phyloP scores from a whole-genome alignment of 2,113 vertebrate species.

The Labeo rohita region DNA sequence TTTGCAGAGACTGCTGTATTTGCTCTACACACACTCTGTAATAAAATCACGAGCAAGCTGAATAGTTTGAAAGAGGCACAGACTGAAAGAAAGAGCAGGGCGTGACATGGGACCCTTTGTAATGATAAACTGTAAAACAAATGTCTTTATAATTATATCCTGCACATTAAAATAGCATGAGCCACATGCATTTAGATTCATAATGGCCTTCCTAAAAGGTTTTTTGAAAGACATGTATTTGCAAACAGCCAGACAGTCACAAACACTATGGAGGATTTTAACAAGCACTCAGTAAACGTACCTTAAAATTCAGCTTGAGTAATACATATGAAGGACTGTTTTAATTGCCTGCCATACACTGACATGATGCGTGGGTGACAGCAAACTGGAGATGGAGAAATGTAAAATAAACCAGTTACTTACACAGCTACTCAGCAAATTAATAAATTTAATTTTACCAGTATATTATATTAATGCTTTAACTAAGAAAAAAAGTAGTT shows the following conservation, averaged over 20 bases:
- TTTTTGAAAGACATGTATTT: background rate
- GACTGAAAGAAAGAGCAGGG: background rate
- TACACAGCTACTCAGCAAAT: background rate
- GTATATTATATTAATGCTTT: no score
- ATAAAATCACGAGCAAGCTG: background rate
- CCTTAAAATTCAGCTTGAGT: background rate
- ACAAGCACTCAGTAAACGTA: background rate
- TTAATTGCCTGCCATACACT: background rate
- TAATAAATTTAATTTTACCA: no score
- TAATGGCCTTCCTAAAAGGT: background rate
- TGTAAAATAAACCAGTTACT: background rate
- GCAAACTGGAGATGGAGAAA: background rate
- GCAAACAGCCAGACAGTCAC: background rate
- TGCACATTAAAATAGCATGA: slow-evolving; percentile 24
- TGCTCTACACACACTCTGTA: background rate
- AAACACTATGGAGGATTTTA: background rate
- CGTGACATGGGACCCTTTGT: background rate
- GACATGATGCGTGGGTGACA: background rate
- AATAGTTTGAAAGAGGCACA: background rate
- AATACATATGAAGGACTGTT: background rate
- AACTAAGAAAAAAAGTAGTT: no score
- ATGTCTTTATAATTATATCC: background rate
- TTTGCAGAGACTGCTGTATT: slow-evolving; percentile 9
- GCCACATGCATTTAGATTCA: background rate
- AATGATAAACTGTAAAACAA: background rate